These are phyloP conservation scores for Aporrectodea caliginosa DNA, from an alignment of 1,140 invertebrate species.

Conservation along the genomic window DNA sequence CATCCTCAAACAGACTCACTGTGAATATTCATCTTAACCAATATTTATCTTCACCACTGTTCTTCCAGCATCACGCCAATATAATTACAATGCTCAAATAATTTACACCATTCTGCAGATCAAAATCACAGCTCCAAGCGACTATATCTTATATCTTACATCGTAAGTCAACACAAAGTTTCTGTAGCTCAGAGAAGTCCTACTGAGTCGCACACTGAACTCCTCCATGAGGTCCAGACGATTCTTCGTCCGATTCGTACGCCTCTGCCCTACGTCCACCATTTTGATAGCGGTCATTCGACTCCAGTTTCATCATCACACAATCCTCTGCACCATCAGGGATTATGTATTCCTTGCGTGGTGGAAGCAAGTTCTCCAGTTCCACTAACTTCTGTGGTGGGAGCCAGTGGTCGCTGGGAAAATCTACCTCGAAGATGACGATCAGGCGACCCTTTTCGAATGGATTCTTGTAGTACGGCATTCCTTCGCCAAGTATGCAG, in stretches of 20 bases:
- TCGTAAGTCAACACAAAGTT: too few species aligned
- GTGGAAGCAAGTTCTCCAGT: slow-evolving; percentile 80
- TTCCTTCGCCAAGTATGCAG: slow-evolving; percentile 86
- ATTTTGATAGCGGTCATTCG: slow-evolving; percentile 31
- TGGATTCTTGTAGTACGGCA: slow-evolving; percentile 94
- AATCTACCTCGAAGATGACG: slow-evolving; percentile 86
- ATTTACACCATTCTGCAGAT: too few species aligned
- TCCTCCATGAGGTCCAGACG: slow-evolving; percentile 57
- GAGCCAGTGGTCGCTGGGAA: slow-evolving; percentile 74
- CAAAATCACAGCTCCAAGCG: too few species aligned
- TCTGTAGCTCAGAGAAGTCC: too few species aligned
- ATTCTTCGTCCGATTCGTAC: slow-evolving; percentile 50
- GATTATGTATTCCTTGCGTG: slow-evolving; percentile 67
- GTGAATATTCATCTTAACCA: too few species aligned
- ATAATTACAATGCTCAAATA: too few species aligned
- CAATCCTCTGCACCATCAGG: slow-evolving; percentile 78
- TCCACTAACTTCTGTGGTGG: slow-evolving; percentile 68
- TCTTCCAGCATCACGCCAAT: too few species aligned
- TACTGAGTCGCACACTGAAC: slow-evolving; percentile 88
- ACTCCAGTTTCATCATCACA: slow-evolving; percentile 60
- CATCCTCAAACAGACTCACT: too few species aligned
- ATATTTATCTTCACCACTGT: too few species aligned
- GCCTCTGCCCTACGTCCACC: slow-evolving; percentile 31
- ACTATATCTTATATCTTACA: too few species aligned
- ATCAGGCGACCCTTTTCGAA: slow-evolving; percentile 92